phyloP scores from a whole-genome alignment of 2,113 vertebrate genomes.

The Callionymus lyra region DNA sequence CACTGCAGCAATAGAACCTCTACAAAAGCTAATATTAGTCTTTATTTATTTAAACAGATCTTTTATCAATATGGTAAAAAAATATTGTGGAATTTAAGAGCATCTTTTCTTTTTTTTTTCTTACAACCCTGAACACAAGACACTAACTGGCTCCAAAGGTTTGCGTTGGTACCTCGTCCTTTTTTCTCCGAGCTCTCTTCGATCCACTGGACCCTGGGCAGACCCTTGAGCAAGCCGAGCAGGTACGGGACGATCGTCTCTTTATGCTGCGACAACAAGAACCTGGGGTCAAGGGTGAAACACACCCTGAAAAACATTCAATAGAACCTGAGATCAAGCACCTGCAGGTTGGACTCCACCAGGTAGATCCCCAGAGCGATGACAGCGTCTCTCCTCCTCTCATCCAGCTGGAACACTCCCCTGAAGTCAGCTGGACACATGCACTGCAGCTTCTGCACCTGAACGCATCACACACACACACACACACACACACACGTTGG shows the following conservation, averaged over 20 bases:
- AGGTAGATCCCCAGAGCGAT: constrained; percentile 92
- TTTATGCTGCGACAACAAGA: constrained; percentile 76
- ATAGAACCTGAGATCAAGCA: constrained; percentile 35
- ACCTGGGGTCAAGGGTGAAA: background rate
- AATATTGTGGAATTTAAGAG: no score
- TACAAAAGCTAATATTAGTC: no score
- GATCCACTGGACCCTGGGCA: constrained; percentile 93
- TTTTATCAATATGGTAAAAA: no score
- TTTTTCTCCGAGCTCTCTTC: constrained; percentile 88
- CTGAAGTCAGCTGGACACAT: constrained; percentile 97
- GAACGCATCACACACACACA: constrained; percentile 1
- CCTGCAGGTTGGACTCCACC: constrained; percentile 93
- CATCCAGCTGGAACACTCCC: constrained; percentile 91
- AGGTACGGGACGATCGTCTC: constrained; percentile 86
- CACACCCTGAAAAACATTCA: background rate
- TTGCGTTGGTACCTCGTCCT: constrained; percentile 74
- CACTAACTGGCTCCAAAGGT: no score
- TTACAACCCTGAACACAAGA: no score
- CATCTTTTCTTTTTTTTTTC: no score
- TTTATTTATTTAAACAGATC: no score
- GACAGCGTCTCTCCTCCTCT: constrained; percentile 90
- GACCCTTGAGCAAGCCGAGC: constrained; percentile 82
- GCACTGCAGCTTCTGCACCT: constrained; percentile 97
- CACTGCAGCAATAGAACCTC: no score
- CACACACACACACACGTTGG: no score